Base-by-base conservation (phyloP, 2,888 invertebrate species). In the Chironomus riparius region DNA sequence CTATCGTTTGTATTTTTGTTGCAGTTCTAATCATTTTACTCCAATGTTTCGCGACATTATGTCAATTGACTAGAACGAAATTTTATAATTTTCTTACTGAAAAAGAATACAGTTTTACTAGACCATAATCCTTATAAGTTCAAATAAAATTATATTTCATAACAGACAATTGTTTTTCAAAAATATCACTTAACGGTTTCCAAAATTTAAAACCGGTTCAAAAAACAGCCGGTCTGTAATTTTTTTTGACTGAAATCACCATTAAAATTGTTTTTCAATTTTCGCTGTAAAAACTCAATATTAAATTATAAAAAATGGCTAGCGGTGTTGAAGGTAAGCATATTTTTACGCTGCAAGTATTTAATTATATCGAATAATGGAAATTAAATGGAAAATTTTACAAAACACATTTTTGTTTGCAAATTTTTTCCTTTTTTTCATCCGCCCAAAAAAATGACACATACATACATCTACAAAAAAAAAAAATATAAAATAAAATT, bases 401-500 rank as follows among this genome's bases (percentile, higher is more conserved):
- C 4, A 28, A 68, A 74, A 68, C 68, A 68, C 74, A 74, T 74
- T 74, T 68, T 47, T 68, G 56, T 74, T 74, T 47, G 65, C 65
- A 65, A 65, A 10, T 65, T 62, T 28, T 21, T 28, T 24, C 22
- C 24, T 47, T 47, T 70, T 73, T 62, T 47, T n/a, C 3, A 13
- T 21, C 61, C 7, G 4, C 74, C 74, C 68, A n/a, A 65, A 65
- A 65, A 65, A 24, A 24, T 22, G 90, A 89, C 92, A 83, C 92
- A 92, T 79, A 83, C 92, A 92, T 79, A 92, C 92, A 83, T 38
- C 10, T 38, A 92, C 92, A 79, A 89, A 89, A 81, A 65, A 68
- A 68, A 68, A 68, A 7, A 38, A 12, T 73, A 1, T 94, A n/a
- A n/a, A n/a, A 86, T 22, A 13, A 56, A 15, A 2, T 12, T 18